phyloP scores from a whole-genome alignment of 2,888 invertebrate genomes.

The Venusia cambrica region DNA sequence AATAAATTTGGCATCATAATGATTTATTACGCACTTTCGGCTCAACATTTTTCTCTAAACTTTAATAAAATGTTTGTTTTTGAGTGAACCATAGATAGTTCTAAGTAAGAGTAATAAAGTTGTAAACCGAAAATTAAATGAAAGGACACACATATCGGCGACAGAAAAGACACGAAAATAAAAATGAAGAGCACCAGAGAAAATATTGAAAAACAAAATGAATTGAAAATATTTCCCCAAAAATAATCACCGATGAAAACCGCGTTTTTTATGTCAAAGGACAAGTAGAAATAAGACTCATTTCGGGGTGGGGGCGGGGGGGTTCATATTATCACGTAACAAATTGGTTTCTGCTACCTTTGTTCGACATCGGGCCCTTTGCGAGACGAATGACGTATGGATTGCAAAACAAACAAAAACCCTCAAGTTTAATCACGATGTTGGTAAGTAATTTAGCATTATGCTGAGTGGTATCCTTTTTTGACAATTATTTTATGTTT shows the following conservation, averaged over 20 bases:
- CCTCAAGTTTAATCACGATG: constrained; percentile 11
- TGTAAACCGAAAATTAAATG: no score
- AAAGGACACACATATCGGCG: no score
- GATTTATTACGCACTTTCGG: no score
- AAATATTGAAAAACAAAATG: constrained; percentile 11
- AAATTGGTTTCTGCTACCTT: constrained; percentile 80
- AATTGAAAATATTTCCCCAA: constrained; percentile 13
- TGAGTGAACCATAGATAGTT: no score
- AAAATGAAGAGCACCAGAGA: neutral
- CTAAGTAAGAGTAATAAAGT: no score
- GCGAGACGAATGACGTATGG: constrained; percentile 58
- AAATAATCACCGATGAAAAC: constrained; percentile 29
- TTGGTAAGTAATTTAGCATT: constrained; percentile 17
- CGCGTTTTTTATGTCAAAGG: constrained; percentile 38
- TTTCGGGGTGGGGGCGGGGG: constrained; percentile 39
- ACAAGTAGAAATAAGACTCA: constrained; percentile 52
- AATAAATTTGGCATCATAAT: no score
- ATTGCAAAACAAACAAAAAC: constrained; percentile 43
- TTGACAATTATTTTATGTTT: no score
- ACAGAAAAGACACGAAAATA: neutral
- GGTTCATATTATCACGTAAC: constrained; percentile 79
- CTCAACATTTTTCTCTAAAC: no score
- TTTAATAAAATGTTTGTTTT: no score
- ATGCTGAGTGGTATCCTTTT: no score
- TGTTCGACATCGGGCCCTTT: constrained; percentile 67